These are phyloP conservation scores for Acanthosepion lycidas DNA, from an alignment of 2,888 invertebrate genomes.

Conservation along the genomic window DNA sequence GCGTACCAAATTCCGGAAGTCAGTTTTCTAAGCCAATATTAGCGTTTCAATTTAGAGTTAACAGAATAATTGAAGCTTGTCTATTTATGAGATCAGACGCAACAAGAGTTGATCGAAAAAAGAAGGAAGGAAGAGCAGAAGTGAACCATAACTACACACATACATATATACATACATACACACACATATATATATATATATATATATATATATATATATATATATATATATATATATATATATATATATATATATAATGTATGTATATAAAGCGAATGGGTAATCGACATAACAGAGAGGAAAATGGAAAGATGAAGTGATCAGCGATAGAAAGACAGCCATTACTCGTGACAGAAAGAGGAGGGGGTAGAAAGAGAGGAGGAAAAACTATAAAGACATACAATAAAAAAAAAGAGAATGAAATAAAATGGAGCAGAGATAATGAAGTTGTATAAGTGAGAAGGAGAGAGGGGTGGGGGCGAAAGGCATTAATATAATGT, in stretches of 20 bases:
- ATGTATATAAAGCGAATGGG: too few relatives aligned
- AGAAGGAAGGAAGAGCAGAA: neutral
- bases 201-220: neutral
- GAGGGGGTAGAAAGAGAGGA: neutral
- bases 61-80: conserved; percentile 6
- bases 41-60: neutral
- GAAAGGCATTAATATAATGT: too few relatives aligned
- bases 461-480: neutral
- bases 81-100: neutral
- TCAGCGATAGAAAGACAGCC: too few relatives aligned
- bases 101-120: neutral
- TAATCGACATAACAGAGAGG: too few relatives aligned
- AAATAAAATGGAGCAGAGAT: neutral
- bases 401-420: neutral
- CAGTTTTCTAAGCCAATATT: neutral
- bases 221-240: neutral
- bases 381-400: neutral
- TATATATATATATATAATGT: neutral
- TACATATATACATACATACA: too few relatives aligned
- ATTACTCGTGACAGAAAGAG: neutral
- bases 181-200: too few relatives aligned
- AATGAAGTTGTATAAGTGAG: neutral
- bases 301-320: neutral
- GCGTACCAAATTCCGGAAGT: neutral
- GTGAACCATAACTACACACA: neutral